phyloP scores from a whole-genome alignment of 2,797 vertebrate species.

The Gobio occitaniae region DNA sequence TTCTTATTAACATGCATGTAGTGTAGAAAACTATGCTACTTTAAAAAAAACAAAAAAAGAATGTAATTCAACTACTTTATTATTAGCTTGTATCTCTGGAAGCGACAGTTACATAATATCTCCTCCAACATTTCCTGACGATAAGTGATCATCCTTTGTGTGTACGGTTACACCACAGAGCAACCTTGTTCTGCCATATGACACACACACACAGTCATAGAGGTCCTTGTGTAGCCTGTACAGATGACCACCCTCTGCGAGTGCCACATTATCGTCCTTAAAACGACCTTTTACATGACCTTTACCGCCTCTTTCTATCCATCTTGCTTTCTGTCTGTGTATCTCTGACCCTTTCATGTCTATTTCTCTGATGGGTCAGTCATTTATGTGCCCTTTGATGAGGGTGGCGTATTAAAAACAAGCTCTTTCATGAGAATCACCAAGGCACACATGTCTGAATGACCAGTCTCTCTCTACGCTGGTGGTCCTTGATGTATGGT shows the following conservation, averaged over 20 bases:
- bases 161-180: constrained; percentile 21
- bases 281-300: constrained; percentile 53
- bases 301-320: constrained; percentile 32
- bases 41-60: neutral
- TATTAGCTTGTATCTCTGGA: neutral
- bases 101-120: neutral
- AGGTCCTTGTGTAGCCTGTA: constrained; percentile 5
- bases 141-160: constrained; percentile 26
- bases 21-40: neutral
- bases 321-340: constrained; percentile 11
- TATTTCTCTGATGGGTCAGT: constrained; percentile 12
- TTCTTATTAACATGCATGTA: neutral
- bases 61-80: constrained; percentile 4
- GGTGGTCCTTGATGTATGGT: constrained; percentile 45
- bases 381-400: constrained; percentile 36
- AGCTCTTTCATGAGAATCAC: constrained; percentile 26
- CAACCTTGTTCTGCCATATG: constrained; percentile 13
- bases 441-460: constrained; percentile 29
- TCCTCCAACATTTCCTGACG: neutral
- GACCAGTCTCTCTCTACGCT: constrained; percentile 10
- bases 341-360: constrained; percentile 23
- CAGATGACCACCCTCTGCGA: constrained; percentile 49
- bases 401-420: constrained; percentile 20
- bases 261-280: constrained; percentile 26
- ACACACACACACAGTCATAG: constrained; percentile 25